Evolutionary conservation across 2,888 invertebrate species (phyloP), one percentile per base, ranked within the genome.

Genomic region (Slavum lentiscoides): DNA sequence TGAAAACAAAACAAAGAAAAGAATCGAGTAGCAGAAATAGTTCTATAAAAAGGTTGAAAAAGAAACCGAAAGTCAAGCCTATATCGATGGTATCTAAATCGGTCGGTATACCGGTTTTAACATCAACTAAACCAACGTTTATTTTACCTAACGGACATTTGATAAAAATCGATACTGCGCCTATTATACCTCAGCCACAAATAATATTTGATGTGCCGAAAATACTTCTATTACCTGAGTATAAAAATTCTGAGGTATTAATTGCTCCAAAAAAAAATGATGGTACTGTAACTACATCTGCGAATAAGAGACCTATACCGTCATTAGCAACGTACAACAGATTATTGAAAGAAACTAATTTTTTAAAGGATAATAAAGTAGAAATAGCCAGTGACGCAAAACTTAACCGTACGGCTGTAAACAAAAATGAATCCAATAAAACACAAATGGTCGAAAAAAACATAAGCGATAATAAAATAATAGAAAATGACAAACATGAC

Each of bases 281-380:
- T 74, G 81, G 83, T 5, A 85, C 85, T 8, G 83, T 82, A 69
- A 85, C 85, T 6, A 85, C 85, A 19, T 85, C 83, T 73, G 82
- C 83, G 2, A 85, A 85, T 75, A 85, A 85, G 82, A 84, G 84
- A 19, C 85, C 85, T 3, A 85, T 85, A 66, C 84, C 85, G 9
- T 84, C 85, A 7, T 83, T 85, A 53, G 73, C 70, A 8, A 76
- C 83, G 39, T 82, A 83, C 15, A 82, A 83, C 37, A 82, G 77
- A 30, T 49, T 74, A 55, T 55, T 68, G 39, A 81, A 73, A 58
- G 58, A 74, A 77, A 83, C 58, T 53, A 72, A 80, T 58, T 80
- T 80, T 43, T 58, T 72, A 5, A 72, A 72, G 5, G 49, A 62
- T n/a, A 55, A 8, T 49, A 69, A 83, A 80, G 70, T 75, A 80